Evolutionary conservation across 2,797 vertebrate species (phyloP).

Genomic region (Cossypha caffra): DNA sequence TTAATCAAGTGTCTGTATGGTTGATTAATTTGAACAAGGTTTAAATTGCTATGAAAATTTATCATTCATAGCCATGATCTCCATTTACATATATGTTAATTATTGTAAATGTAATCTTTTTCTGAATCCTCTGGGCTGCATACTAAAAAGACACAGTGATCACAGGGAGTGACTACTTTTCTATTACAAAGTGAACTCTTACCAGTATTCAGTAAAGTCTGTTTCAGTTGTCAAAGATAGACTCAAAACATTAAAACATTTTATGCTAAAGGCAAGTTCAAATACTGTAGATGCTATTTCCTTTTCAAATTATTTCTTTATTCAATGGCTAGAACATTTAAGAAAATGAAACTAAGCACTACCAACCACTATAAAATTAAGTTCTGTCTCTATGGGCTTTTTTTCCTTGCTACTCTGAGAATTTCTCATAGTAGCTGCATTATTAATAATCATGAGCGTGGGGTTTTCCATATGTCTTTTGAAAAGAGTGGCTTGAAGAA

Average conservation of each 20-base stretch:
- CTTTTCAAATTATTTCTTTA: conserved; percentile 72
- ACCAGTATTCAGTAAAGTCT: conserved; percentile 69
- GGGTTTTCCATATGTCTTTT: conserved; percentile 56
- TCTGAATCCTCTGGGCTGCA: conserved; percentile 84
- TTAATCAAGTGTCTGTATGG: conserved; percentile 88
- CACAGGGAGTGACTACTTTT: conserved; percentile 77
- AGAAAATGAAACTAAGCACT: conserved; percentile 56
- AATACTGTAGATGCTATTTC: conserved; percentile 62
- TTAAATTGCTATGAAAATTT: conserved; percentile 90
- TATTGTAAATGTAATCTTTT: conserved; percentile 88
- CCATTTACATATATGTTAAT: conserved; percentile 90
- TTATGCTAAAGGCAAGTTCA: conserved; percentile 72
- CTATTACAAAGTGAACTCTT: conserved; percentile 78
- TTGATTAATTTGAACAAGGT: conserved; percentile 89
- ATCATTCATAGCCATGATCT: conserved; percentile 88
- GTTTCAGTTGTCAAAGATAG: conserved; percentile 65
- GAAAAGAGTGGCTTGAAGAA: conserved; percentile 56
- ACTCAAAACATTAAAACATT: conserved; percentile 73
- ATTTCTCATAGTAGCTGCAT: conserved; percentile 35
- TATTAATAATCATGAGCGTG: conserved; percentile 56
- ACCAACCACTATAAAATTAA: conserved; percentile 47
- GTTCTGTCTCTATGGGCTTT: conserved; percentile 34
- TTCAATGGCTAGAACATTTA: conserved; percentile 49
- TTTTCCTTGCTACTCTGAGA: conserved; percentile 35
- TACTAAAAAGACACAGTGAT: conserved; percentile 85